Conservation (phyloP, 2,113 vertebrate species). For the Gasterosteus aculeatus region DNA sequence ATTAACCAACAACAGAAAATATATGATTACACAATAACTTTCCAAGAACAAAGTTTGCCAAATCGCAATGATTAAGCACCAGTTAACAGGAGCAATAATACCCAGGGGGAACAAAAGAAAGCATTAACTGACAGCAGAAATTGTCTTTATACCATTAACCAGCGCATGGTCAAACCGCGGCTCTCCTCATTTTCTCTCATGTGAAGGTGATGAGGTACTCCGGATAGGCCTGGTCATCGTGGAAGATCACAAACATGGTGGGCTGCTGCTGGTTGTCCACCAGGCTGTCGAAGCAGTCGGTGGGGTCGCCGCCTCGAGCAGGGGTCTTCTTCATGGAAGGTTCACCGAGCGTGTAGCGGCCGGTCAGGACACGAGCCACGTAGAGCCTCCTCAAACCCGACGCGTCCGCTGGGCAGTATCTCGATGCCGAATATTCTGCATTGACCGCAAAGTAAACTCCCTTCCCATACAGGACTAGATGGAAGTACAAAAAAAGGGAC, state of each 20-base stretch:
- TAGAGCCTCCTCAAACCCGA: constrained; percentile 71
- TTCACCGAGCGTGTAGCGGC: constrained; percentile 60
- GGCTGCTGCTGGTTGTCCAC: constrained; percentile 70
- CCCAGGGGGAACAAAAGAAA: background rate
- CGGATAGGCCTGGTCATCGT: constrained; percentile 83
- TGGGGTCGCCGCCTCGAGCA: constrained; percentile 51
- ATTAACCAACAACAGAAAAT: background rate
- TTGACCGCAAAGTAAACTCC: constrained; percentile 82
- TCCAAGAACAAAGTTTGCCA: background rate
- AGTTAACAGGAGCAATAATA: background rate
- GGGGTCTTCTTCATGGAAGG: constrained; percentile 55
- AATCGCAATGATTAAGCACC: background rate
- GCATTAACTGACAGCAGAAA: background rate
- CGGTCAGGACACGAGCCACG: constrained; percentile 76
- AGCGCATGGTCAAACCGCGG: background rate
- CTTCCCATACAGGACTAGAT: constrained; percentile 20
- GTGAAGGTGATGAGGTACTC: constrained; percentile 82
- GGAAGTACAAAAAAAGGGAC: constrained; percentile 1
- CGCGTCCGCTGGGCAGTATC: constrained; percentile 48
- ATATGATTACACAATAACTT: background rate
- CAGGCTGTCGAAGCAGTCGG: constrained; percentile 76
- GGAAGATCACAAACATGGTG: constrained; percentile 81
- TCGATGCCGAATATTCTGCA: constrained; percentile 67
- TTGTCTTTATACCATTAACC: background rate
- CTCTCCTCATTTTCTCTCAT: constrained; percentile 10